Conservation (phyloP, 2,888 invertebrate species). For the Drosophila austrosaltans region DNA sequence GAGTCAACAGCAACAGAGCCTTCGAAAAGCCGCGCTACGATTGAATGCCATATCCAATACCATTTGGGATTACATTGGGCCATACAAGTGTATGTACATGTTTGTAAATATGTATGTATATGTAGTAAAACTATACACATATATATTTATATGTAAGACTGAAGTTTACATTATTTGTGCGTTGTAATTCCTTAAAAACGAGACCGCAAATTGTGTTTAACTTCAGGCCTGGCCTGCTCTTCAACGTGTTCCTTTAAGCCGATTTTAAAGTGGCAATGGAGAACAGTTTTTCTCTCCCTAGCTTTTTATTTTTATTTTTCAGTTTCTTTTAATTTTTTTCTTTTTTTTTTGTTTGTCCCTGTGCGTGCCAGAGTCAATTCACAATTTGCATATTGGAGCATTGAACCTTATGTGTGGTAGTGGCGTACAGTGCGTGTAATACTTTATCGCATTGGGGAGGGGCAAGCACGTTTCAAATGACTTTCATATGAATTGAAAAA, state of each 20-base stretch:
- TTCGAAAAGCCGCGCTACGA: conserved; percentile 11
- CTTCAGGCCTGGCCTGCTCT: conserved; percentile 13
- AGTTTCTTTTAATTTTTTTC: background rate
- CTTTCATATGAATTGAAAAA: conserved; percentile 52
- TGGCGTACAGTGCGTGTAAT: conserved; percentile 19
- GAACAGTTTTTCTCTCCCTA: background rate
- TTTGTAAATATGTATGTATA: too few species aligned
- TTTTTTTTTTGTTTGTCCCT: conserved; percentile 32
- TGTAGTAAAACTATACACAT: background rate
- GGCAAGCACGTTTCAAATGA: conserved; percentile 73
- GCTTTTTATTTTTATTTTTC: background rate
- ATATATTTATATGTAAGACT: conserved; percentile 48
- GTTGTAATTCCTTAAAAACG: conserved; percentile 70
- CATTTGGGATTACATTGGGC: conserved; percentile 21
- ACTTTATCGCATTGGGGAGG: conserved; percentile 30
- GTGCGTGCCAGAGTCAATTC: conserved; percentile 54
- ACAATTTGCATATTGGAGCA: conserved; percentile 76
- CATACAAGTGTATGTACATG: background rate
- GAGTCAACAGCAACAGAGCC: conserved; percentile 44
- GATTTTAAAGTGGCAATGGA: conserved; percentile 44
- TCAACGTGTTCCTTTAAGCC: conserved; percentile 48
- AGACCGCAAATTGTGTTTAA: conserved; percentile 57
- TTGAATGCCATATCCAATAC: conserved; percentile 32
- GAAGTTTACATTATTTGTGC: conserved; percentile 62
- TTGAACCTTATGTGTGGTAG: conserved; percentile 58